Evolutionary conservation across 2,888 invertebrate genomes (phyloP).

Genomic region (Hirtodrosophila alboralis): DNA sequence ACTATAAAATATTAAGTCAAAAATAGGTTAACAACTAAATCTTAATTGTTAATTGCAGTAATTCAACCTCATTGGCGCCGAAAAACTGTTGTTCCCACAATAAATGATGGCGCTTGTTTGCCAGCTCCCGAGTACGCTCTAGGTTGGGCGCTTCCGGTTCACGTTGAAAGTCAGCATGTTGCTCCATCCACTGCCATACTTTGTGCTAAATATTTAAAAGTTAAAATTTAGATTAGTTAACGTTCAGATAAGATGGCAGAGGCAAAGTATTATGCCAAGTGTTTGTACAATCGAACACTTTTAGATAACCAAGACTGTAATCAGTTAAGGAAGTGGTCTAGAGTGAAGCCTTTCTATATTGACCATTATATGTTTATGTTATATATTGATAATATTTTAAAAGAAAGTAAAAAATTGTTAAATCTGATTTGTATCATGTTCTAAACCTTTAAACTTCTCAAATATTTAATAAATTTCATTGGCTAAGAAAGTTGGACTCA

Average conservation of each 20-base stretch:
- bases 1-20: constrained; percentile 78
- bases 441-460: too few species aligned
- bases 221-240: constrained; percentile 32
- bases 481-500: too few species aligned
- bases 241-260: constrained; percentile 25
- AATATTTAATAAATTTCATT: too few species aligned
- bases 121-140: constrained; percentile 86
- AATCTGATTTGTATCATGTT: too few species aligned
- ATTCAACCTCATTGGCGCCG: constrained; percentile 68
- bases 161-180: constrained; percentile 86
- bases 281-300: constrained; percentile 14
- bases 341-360: neutral
- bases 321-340: neutral
- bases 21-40: neutral
- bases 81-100: constrained; percentile 87
- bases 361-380: too few species aligned
- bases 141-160: constrained; percentile 84
- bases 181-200: constrained; percentile 86
- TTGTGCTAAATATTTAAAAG: constrained; percentile 84
- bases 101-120: constrained; percentile 87
- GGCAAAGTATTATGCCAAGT: constrained; percentile 11
- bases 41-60: neutral
- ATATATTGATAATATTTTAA: too few species aligned
- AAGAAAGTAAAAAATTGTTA: too few species aligned
- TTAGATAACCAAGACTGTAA: constrained; percentile 18